phyloP scores from a whole-genome alignment of 2,113 vertebrate genomes.

The Dendrocopos noguchii region DNA sequence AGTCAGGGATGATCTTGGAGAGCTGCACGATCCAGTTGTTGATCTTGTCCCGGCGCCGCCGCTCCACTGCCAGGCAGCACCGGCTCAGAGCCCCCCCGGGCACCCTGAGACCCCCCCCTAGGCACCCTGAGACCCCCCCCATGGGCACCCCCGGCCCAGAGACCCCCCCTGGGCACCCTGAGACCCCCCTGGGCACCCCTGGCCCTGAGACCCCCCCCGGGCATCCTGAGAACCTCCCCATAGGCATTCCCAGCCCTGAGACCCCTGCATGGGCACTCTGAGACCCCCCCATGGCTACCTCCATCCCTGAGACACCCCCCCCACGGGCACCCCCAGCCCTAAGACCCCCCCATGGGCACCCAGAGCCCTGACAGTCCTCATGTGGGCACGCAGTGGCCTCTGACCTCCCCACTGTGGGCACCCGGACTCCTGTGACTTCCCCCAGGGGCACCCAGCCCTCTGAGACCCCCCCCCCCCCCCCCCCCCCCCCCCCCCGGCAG shows the following conservation, averaged over 20 bases:
- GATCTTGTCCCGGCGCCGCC: conserved; percentile 92
- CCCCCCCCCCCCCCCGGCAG: too few relatives aligned
- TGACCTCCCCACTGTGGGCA: too few relatives aligned
- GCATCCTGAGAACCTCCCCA: not conserved
- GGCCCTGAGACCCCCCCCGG: too few relatives aligned
- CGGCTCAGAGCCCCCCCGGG: not conserved
- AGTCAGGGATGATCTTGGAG: conserved; percentile 94
- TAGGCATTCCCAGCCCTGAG: too few relatives aligned
- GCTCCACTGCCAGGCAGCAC: conserved; percentile 80
- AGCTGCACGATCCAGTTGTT: conserved; percentile 98
- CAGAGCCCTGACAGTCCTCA: too few relatives aligned
- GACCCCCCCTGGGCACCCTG: not conserved
- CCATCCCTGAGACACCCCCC: too few relatives aligned
- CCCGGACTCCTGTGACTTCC: too few relatives aligned
- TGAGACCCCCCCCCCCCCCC: too few relatives aligned
- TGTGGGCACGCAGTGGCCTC: too few relatives aligned
- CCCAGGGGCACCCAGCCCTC: not conserved
- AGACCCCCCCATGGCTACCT: too few relatives aligned
- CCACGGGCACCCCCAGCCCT: not conserved
- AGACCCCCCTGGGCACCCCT: not conserved
- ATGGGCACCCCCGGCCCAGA: accelerated
- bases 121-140: not conserved
- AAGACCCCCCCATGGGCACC: too few relatives aligned
- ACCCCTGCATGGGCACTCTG: too few relatives aligned
- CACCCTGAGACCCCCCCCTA: not conserved